Percentiles rank a stretch among this genome's conserved stretches.
phyloP scores from a whole-genome alignment of 2,113 vertebrate genomes.

The Daboia siamensis region DNA sequence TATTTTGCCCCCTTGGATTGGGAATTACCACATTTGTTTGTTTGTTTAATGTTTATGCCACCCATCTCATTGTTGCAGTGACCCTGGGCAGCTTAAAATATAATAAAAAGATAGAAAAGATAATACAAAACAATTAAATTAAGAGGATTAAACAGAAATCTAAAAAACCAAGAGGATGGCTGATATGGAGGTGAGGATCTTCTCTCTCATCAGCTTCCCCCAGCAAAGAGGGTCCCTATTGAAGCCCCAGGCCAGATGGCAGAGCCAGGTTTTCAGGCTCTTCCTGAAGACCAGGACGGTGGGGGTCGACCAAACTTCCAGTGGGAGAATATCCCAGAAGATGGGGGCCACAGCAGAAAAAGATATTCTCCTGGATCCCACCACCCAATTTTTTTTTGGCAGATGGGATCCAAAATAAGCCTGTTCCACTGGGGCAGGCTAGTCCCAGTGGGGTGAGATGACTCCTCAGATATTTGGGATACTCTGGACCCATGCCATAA shows the following conservation, averaged over 20 bases:
- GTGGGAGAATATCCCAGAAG: not conserved
- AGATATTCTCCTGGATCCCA: not conserved
- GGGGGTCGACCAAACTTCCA: not conserved
- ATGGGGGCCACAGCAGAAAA: not conserved
- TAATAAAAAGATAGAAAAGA: not conserved
- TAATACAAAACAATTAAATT: not conserved
- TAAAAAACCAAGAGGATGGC: not conserved
- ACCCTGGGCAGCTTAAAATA: not conserved
- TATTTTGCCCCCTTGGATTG: not conserved
- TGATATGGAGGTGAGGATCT: not conserved
- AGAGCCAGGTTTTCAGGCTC: not conserved
- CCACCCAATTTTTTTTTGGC: not conserved
- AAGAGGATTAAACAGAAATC: not conserved
- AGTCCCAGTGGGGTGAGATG: not conserved
- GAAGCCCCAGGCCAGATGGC: not conserved
- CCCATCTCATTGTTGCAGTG: not conserved
- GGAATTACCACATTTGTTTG: not conserved
- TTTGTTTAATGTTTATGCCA: not conserved
- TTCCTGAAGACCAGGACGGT: not conserved
- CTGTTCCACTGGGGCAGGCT: not conserved
- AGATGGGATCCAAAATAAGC: not conserved
- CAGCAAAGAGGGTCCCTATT: not conserved
- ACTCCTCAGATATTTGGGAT: not conserved
- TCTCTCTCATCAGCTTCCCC: not conserved
- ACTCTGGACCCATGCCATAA: not conserved